Evolutionary conservation across 2,888 invertebrate species (phyloP), one percentile per base, ranked within the genome.

Genomic region (Noctua comes): DNA sequence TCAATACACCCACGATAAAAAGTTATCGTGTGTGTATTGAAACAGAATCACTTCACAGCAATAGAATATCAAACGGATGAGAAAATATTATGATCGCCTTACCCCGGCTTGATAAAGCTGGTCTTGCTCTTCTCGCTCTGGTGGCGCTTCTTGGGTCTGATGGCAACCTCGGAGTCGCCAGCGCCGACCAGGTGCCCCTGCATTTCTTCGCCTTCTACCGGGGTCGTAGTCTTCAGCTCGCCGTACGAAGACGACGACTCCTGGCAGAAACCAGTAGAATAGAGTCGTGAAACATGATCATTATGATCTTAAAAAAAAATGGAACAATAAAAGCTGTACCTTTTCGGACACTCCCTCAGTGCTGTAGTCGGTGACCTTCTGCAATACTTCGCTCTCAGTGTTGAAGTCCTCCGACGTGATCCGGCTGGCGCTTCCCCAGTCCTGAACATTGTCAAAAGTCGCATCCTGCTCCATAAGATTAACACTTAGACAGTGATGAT

Each of bases 311-410:
- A n/a, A 54, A 54, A 27, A 59, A 59, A 27, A 62, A 62, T 27
- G 1, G 13, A 18, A 36, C 21, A 48, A 62, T 13, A 16, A 27
- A 40, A 57, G n/a, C 43, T 18, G 18, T 83, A 95, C 95, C 93
- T 93, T 94, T 27, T 68, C 80, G 11, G 91, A 90, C 16, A 92
- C 13, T 62, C 91, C 94, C 48, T 91, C 93, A 1, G 88, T 88
- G 87, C 93, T 94, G 85, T 96, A 96, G 80, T 96, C 95, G 0
- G 95, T 96, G 75, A 96, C 90, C 82, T 94, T 94, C 88, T 96
- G 95, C 80, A 96, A 84, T 24, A 95, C 90, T 88, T 96, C 96
- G 78, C 96, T 96, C 75, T 95, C 96, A 0, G 93, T 90, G 1
- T 90, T 91, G 7, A 94, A 74, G 13, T 90, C 91, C 0, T 90